These are phyloP conservation scores for Himalopsyche tibetana DNA, from an alignment of 2,888 invertebrate genomes.

Conservation along the genomic window DNA sequence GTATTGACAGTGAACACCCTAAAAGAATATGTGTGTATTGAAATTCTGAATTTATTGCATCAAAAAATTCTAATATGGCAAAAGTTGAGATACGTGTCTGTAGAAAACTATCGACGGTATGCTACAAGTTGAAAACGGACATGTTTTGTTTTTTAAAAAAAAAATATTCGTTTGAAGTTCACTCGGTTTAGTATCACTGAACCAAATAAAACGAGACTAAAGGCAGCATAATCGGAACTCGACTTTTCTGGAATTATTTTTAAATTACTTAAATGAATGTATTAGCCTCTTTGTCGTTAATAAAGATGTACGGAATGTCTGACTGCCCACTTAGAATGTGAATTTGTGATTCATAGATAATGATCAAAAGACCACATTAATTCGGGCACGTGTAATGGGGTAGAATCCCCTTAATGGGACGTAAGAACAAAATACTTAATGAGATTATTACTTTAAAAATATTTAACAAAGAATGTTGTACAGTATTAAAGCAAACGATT, in stretches of 20 bases:
- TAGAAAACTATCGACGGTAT: too few relatives aligned
- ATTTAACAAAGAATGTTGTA: too few relatives aligned
- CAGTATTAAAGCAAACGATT: too few relatives aligned
- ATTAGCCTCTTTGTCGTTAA: slow-evolving; percentile 11
- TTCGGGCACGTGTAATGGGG: slow-evolving; percentile 6
- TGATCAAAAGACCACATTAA: slow-evolving; percentile 1
- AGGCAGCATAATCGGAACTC: not conserved
- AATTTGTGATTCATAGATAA: slow-evolving; percentile 29
- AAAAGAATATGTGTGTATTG: too few relatives aligned
- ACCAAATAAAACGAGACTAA: not conserved
- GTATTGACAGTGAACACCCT: too few relatives aligned
- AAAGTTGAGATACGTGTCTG: too few relatives aligned
- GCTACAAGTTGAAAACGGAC: too few relatives aligned
- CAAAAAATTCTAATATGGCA: too few relatives aligned
- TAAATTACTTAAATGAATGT: slow-evolving; percentile 32
- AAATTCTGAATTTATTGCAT: too few relatives aligned
- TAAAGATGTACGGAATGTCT: slow-evolving; percentile 40
- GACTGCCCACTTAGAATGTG: slow-evolving; percentile 23
- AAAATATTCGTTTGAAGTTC: not conserved
- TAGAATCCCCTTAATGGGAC: not conserved
- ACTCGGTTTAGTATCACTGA: not conserved
- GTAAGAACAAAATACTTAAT: not conserved
- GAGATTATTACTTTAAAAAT: too few relatives aligned
- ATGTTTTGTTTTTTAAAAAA: too few relatives aligned
- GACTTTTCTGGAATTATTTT: not conserved